Evolutionary conservation across 2,888 invertebrate genomes (phyloP).

Genomic region (Pterostichus madidus): DNA sequence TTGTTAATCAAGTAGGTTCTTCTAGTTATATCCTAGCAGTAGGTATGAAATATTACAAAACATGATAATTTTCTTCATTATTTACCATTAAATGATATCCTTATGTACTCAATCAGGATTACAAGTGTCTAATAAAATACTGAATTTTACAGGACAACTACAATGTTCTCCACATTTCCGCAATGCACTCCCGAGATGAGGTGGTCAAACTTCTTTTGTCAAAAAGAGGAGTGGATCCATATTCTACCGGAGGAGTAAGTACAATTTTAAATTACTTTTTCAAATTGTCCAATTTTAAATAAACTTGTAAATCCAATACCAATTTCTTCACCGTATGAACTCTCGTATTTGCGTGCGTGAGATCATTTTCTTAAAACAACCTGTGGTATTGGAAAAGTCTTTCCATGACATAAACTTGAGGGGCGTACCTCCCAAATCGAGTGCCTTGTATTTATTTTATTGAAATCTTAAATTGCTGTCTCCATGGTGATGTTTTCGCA

Average conservation of each 20-base stretch:
- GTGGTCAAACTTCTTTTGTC: slow-evolving; percentile 93
- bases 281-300: background rate
- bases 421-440: slow-evolving; percentile 24
- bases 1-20: no score
- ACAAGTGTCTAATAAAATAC: no score
- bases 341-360: slow-evolving; percentile 52
- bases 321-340: slow-evolving; percentile 12
- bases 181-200: slow-evolving; percentile 96
- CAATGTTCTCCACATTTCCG: slow-evolving; percentile 96
- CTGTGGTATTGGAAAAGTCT: slow-evolving; percentile 32
- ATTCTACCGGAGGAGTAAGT: slow-evolving; percentile 96
- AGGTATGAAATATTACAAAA: no score
- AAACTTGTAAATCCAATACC: background rate
- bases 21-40: no score
- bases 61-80: no score
- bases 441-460: slow-evolving; percentile 45
- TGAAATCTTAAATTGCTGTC: slow-evolving; percentile 58
- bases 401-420: background rate
- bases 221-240: slow-evolving; percentile 94
- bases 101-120: no score
- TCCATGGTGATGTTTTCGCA: slow-evolving; percentile 58
- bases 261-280: slow-evolving; percentile 1
- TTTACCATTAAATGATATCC: no score
- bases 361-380: slow-evolving; percentile 38
- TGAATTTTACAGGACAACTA: slow-evolving; percentile 90